Percentiles rank a stretch among this genome's conserved stretches.
Conservation (phyloP, 30 jellyfish, hydroid and myxozoan genomes). For the Hydractinia echinata region DNA sequence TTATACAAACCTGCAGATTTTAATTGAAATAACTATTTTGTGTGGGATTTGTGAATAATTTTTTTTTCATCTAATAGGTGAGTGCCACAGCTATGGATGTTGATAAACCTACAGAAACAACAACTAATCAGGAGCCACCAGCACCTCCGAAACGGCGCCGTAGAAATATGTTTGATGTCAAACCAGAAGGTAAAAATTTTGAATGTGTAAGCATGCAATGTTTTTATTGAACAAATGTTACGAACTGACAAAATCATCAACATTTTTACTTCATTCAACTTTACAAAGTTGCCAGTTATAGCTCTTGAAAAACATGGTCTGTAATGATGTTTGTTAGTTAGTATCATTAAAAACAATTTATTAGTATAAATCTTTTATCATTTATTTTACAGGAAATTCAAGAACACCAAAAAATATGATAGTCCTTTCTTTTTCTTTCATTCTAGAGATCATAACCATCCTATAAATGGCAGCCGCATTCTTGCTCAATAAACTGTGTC, state of each 20-base stretch:
- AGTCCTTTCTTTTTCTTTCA: slow-evolving; percentile 37
- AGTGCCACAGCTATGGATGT: neutral
- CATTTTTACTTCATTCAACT: too few species aligned
- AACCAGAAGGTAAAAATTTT: slow-evolving; percentile 71
- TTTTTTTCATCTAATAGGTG: too few species aligned
- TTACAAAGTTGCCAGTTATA: too few species aligned
- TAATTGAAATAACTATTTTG: too few species aligned
- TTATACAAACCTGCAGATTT: too few species aligned
- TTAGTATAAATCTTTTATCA: neutral
- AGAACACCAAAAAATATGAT: slow-evolving; percentile 44
- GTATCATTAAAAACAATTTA: too few species aligned
- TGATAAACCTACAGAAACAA: slow-evolving; percentile 10
- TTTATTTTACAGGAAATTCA: slow-evolving; percentile 35
- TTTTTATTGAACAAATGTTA: too few species aligned
- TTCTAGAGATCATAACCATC: slow-evolving; percentile 26
- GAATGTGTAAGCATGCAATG: neutral
- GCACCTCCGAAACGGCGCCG: slow-evolving; percentile 40
- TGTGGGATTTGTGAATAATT: too few species aligned
- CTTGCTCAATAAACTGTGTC: neutral
- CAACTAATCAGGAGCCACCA: slow-evolving; percentile 8
- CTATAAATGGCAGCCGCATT: slow-evolving; percentile 12
- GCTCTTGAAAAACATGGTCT: too few species aligned
- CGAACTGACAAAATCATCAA: too few species aligned
- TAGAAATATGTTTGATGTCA: slow-evolving; percentile 94
- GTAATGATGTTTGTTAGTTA: too few species aligned